Base-by-base conservation (phyloP, 2,113 vertebrate genomes). In the Mesitornis unicolor region DNA sequence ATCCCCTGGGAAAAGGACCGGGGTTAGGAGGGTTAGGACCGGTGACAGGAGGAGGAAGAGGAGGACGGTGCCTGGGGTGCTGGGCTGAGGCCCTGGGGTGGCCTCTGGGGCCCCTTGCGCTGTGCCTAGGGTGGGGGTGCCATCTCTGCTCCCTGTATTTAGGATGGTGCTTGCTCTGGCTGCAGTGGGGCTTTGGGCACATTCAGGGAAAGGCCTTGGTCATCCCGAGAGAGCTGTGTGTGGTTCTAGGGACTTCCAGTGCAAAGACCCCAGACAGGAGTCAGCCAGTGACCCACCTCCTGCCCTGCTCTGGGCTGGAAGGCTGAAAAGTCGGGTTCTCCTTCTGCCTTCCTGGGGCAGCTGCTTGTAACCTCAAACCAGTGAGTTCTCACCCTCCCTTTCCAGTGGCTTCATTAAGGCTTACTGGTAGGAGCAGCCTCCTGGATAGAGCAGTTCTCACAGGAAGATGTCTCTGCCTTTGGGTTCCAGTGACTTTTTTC, bases 241-340 rank as follows among this genome's bases (percentile, higher is more conserved):
- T 15, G 59, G 59, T 69, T 13, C 40, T 11, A 1, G 8, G 17
- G 73, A 31, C n/a, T 73, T 10, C 53, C 3, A 4, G 33, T 14
- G 73, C 57, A 6, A 0, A 18, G 29, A 75, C 3, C 51, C 18
- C 67, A 6, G 31, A 18, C 2, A 2, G 63, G 47, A 68, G 35
- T 16, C 61, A 3, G 7, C 28, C 71, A 3, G 50, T 2, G 2
- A n/a, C 16, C 45, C 31, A 35, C 5, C 17, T 47, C 16, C 24
- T 15, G 33, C 50, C 50, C n/a, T 6, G 36, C 50, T n/a, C 33
- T 3, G 59, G 20, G n/a, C 64, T 75, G 84, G 7, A 19, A 10
- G n/a, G 15, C 42, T 38, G 61, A 2, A 8, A 5, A 29, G 5
- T 1, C 6, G 11, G 5, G 7, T 4, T 81, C 51, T 42, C 14